Evolutionary conservation across 1,140 invertebrate genomes (phyloP).

Genomic region (Pogonomyrmex barbatus): DNA sequence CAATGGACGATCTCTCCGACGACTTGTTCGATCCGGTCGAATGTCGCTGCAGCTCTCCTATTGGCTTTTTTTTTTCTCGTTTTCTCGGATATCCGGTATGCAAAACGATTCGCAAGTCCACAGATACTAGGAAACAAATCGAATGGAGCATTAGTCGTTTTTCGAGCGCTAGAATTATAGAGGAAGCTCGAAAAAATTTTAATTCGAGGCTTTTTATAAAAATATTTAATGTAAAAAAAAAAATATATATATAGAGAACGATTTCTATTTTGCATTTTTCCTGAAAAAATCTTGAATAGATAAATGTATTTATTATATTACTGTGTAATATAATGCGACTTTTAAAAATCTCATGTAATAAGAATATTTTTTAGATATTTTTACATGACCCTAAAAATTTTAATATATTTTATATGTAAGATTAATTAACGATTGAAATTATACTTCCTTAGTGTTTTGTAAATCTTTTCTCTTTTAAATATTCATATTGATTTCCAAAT

Average conservation of each 20-base stretch:
- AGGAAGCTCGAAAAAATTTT: background rate
- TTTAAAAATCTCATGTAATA: background rate
- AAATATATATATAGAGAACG: background rate
- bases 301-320: background rate
- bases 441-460: background rate
- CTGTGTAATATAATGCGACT: background rate
- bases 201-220: background rate
- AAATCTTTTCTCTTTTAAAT: background rate
- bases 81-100: background rate
- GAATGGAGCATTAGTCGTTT: background rate
- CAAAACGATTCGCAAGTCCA: background rate
- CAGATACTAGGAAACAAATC: conserved; percentile 9
- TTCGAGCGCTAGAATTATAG: background rate
- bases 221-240: background rate
- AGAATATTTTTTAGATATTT: background rate
- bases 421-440: conserved; percentile 9
- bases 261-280: background rate
- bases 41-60: background rate
- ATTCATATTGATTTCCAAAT: background rate
- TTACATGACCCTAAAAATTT: background rate
- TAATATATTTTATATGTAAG: background rate
- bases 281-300: background rate
- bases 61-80: background rate
- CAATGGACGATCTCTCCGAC: conserved; percentile 27
- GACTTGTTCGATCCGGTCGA: background rate